Conservation (phyloP, 2,888 invertebrate species). For the Automeris io region DNA sequence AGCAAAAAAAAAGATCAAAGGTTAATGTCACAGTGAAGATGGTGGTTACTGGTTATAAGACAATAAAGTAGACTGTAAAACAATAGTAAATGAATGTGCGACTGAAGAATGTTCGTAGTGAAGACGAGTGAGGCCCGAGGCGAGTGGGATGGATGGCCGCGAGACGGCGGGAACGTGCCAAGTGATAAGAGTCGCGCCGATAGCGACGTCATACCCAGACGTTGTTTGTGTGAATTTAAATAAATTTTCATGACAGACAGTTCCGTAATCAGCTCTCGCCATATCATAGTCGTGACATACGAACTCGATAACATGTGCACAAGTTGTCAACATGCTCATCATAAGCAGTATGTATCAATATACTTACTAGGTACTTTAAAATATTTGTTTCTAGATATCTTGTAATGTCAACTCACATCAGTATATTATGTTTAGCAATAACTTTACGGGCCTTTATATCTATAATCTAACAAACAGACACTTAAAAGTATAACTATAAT, state of each 20-base stretch:
- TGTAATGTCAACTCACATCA: not conserved
- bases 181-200: constrained; percentile 77
- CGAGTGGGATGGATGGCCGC: constrained; percentile 55
- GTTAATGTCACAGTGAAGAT: not conserved
- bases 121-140: constrained; percentile 53
- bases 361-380: constrained; percentile 1
- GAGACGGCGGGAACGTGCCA: constrained; percentile 74
- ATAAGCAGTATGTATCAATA: constrained; percentile 24
- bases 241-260: constrained; percentile 77
- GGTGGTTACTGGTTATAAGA: not conserved
- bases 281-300: constrained; percentile 60
- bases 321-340: constrained; percentile 27
- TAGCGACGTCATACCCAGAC: constrained; percentile 77
- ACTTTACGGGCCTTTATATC: too few relatives aligned
- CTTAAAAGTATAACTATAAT: too few relatives aligned
- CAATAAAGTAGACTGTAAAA: constrained; percentile 7
- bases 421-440: too few relatives aligned
- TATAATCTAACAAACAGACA: too few relatives aligned
- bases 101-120: constrained; percentile 53
- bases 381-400: not conserved
- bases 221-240: constrained; percentile 77
- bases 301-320: constrained; percentile 48
- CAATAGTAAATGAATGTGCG: constrained; percentile 31
- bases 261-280: constrained; percentile 74
- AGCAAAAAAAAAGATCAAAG: not conserved